phyloP scores from a whole-genome alignment of 2,113 vertebrate species.

The Eretmochelys imbricata region DNA sequence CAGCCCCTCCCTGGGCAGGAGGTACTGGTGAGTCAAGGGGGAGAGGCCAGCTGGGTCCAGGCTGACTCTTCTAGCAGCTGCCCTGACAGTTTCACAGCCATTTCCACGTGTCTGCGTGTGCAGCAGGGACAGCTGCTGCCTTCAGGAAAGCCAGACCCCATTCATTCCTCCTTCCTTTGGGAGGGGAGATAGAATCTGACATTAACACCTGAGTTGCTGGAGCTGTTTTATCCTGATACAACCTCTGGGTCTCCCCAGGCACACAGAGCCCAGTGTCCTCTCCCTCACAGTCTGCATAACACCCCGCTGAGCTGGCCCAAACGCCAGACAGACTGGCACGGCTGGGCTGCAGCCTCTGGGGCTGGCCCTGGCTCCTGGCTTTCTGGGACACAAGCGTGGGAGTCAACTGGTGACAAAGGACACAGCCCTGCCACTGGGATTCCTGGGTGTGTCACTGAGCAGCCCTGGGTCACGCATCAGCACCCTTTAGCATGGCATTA shows the following conservation, averaged over 20 bases:
- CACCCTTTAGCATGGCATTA: neutral
- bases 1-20: neutral
- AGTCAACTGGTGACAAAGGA: neutral
- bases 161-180: neutral
- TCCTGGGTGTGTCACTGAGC: neutral
- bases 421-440: accelerated
- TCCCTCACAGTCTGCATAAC: too few species aligned
- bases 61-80: neutral
- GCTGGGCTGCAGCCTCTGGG: neutral
- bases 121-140: neutral
- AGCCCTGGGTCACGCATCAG: accelerated
- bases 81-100: neutral
- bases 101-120: too few species aligned
- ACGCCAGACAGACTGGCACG: too few species aligned
- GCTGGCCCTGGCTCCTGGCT: neutral
- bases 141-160: too few species aligned
- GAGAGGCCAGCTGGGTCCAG: neutral
- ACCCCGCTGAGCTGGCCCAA: neutral
- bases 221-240: neutral
- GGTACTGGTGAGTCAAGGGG: too few species aligned
- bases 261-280: too few species aligned
- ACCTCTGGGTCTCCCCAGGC: neutral
- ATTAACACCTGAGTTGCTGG: neutral
- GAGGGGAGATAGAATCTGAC: too few species aligned
- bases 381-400: neutral